phyloP scores from a whole-genome alignment of 2,113 vertebrate genomes.

The Haplochromis vanheusdeni region DNA sequence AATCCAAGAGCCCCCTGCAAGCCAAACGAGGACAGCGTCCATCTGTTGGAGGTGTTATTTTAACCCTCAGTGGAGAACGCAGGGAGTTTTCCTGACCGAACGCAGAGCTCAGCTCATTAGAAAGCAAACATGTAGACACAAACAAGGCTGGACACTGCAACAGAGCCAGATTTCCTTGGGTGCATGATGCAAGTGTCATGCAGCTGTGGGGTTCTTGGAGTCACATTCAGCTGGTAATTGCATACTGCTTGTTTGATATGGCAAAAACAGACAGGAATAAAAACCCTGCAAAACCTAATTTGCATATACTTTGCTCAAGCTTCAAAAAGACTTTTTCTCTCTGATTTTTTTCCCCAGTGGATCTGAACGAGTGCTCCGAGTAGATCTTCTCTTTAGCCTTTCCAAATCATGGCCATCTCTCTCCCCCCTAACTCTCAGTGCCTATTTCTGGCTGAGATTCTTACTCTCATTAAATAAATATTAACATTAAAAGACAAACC shows the following conservation, averaged over 20 bases:
- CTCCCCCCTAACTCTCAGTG: neutral
- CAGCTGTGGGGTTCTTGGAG: neutral
- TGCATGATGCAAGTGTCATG: neutral
- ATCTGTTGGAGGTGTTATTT: constrained; percentile 7
- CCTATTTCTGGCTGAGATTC: neutral
- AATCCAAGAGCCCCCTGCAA: neutral
- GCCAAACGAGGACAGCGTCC: neutral
- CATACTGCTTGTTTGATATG: neutral
- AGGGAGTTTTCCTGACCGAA: neutral
- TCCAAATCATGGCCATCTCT: neutral
- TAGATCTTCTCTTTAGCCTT: neutral
- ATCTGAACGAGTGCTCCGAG: neutral
- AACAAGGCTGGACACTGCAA: neutral
- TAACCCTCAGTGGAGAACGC: neutral
- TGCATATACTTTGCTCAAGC: neutral
- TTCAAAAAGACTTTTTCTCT: neutral
- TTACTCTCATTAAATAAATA: constrained; percentile 43
- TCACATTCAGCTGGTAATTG: neutral
- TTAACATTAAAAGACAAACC: constrained; percentile 24
- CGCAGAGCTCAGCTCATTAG: constrained; percentile 2
- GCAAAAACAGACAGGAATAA: neutral
- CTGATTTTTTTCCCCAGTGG: neutral
- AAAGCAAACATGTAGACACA: constrained; percentile 3
- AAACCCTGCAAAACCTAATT: neutral
- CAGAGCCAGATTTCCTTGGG: neutral